These are phyloP conservation scores for Xestoiulus laeticollis DNA, from an alignment of 2,888 invertebrate genomes.

Conservation along the genomic window DNA sequence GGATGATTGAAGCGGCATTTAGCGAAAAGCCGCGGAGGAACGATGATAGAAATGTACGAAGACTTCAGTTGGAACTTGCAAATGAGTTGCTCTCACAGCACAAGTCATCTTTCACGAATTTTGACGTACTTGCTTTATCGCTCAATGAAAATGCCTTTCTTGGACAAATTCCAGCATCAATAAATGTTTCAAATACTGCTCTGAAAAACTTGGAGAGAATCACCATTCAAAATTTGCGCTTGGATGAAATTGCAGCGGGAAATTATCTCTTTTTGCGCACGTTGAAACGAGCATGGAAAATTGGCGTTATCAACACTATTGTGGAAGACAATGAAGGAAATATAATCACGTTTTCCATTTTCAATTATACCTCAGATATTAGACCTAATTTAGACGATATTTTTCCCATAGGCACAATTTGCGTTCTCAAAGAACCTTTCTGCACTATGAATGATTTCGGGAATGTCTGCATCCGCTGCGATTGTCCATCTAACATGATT, in stretches of 20 bases:
- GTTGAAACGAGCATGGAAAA: not conserved
- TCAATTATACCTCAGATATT: not conserved
- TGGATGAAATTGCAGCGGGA: not conserved
- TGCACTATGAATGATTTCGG: not conserved
- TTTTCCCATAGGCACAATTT: not conserved
- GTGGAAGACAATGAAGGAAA: slow-evolving; percentile 41
- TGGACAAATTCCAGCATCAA: not conserved
- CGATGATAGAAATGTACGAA: not conserved
- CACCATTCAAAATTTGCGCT: not conserved
- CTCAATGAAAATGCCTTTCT: too few relatives aligned
- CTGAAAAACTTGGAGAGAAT: not conserved
- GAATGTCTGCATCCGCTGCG: not conserved
- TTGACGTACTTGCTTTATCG: not conserved
- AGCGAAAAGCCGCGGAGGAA: not conserved
- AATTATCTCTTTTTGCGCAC: not conserved
- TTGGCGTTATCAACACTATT: not conserved
- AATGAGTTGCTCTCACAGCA: not conserved
- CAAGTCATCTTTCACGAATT: not conserved
- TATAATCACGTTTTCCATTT: not conserved
- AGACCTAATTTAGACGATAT: not conserved
- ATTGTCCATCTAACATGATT: slow-evolving; percentile 30
- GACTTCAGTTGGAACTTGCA: not conserved
- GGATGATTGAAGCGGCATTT: not conserved
- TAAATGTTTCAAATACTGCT: not conserved
- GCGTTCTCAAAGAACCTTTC: slow-evolving; percentile 43